Evolutionary conservation across 2,888 invertebrate genomes (phyloP).

Genomic region (Ennomos quercinarius): DNA sequence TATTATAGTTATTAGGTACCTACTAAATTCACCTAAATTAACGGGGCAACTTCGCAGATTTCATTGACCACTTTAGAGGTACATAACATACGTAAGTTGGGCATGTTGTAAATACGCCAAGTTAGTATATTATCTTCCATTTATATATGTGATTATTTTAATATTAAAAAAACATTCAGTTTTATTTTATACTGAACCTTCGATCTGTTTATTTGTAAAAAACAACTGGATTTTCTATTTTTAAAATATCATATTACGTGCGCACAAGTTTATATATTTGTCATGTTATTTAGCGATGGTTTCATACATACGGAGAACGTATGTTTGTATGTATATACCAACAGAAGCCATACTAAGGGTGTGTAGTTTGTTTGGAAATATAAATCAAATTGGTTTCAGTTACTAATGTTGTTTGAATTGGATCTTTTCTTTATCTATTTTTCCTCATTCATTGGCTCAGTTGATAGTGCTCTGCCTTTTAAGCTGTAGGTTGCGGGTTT

Average conservation of each 20-base stretch:
- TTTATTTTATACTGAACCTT: slow-evolving; percentile 18
- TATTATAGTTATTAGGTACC: no score
- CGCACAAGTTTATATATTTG: slow-evolving; percentile 58
- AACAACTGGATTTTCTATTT: slow-evolving; percentile 41
- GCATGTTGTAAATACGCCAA: no score
- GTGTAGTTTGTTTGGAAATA: slow-evolving; percentile 37
- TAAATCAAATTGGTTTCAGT: slow-evolving; percentile 33
- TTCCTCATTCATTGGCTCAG: not conserved
- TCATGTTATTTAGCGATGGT: slow-evolving; percentile 72
- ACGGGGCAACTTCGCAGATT: no score
- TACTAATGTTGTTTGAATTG: slow-evolving; percentile 24
- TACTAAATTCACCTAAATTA: no score
- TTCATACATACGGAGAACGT: slow-evolving; percentile 35
- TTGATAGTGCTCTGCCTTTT: no score
- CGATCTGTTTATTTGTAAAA: not conserved
- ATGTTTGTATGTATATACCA: slow-evolving; percentile 45
- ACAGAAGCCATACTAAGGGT: slow-evolving; percentile 65
- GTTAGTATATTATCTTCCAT: no score
- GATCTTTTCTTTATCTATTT: slow-evolving; percentile 13
- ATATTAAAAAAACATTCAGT: no score
- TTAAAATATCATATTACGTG: slow-evolving; percentile 78
- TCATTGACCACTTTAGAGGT: no score
- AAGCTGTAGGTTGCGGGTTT: no score
- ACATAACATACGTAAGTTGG: no score
- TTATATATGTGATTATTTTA: no score